Percentiles rank a stretch among this genome's conserved stretches.
Conservation (phyloP, 2,888 invertebrate genomes). For the Calameuta idolon region DNA sequence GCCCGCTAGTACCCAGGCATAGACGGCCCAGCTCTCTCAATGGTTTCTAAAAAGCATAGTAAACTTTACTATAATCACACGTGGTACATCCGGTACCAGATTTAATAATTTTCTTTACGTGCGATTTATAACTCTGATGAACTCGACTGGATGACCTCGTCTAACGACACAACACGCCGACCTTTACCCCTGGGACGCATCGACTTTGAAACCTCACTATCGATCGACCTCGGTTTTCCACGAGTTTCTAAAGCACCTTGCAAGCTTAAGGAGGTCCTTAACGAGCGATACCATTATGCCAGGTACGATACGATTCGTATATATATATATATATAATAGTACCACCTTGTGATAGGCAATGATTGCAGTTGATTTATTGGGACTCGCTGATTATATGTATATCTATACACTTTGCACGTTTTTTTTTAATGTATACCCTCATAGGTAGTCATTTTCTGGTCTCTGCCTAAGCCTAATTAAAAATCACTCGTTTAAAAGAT, state of each 20-base stretch:
- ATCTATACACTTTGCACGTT: too few species aligned
- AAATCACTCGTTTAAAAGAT: too few species aligned
- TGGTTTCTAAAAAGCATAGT: conserved; percentile 57
- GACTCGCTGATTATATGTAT: background rate
- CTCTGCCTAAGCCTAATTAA: too few species aligned
- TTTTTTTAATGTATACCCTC: too few species aligned
- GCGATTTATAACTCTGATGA: background rate
- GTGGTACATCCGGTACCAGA: background rate
- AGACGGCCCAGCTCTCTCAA: conserved; percentile 65
- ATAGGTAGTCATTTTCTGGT: too few species aligned
- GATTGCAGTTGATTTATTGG: background rate
- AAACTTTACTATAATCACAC: background rate
- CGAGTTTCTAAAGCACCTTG: background rate
- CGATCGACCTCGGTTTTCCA: background rate
- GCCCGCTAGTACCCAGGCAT: conserved; percentile 57
- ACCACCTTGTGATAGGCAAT: background rate
- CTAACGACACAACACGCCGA: background rate
- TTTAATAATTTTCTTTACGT: background rate
- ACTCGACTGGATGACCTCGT: background rate
- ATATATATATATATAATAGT: background rate
- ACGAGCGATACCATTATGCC: background rate
- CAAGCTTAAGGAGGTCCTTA: background rate
- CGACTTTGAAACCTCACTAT: background rate
- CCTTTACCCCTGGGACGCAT: background rate
- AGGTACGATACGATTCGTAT: too few species aligned